These are phyloP conservation scores for Microtus oregoni DNA, from an alignment of 2,113 vertebrate species.

Conservation along the genomic window DNA sequence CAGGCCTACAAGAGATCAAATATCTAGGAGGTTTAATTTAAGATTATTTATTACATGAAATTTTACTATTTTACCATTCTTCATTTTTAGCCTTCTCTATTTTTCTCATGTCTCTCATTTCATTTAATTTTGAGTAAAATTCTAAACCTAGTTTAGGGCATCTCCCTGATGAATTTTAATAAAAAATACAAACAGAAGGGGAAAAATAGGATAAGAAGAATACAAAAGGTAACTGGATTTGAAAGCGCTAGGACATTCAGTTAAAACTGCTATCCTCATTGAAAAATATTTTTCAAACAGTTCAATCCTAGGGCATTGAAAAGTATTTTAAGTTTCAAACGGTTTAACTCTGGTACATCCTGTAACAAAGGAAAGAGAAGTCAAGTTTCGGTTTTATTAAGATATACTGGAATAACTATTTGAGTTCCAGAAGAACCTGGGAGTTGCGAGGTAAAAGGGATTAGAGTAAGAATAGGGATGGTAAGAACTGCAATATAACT, in stretches of 20 bases:
- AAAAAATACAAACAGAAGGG: neutral
- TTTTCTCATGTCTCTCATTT: neutral
- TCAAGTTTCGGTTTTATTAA: neutral
- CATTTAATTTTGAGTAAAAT: conserved; percentile 56
- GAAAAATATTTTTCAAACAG: neutral
- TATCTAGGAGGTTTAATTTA: conserved; percentile 34
- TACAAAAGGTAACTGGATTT: conserved; percentile 32
- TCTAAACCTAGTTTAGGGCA: conserved; percentile 14
- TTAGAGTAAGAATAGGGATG: neutral
- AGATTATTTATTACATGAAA: conserved; percentile 33
- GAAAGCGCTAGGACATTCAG: neutral
- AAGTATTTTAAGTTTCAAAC: neutral
- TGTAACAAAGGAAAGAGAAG: neutral
- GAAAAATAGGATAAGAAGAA: conserved; percentile 28
- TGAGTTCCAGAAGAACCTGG: neutral
- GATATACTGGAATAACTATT: neutral
- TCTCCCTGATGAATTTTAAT: neutral
- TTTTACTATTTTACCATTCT: conserved; percentile 37
- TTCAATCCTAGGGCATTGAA: neutral
- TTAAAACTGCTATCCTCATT: neutral
- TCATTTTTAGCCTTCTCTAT: conserved; percentile 1
- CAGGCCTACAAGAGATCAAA: neutral
- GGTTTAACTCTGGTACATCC: neutral
- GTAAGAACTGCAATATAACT: neutral
- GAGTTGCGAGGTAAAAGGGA: neutral